phyloP scores from a whole-genome alignment of 1,140 invertebrate genomes.

The Aradophagus sp. region DNA sequence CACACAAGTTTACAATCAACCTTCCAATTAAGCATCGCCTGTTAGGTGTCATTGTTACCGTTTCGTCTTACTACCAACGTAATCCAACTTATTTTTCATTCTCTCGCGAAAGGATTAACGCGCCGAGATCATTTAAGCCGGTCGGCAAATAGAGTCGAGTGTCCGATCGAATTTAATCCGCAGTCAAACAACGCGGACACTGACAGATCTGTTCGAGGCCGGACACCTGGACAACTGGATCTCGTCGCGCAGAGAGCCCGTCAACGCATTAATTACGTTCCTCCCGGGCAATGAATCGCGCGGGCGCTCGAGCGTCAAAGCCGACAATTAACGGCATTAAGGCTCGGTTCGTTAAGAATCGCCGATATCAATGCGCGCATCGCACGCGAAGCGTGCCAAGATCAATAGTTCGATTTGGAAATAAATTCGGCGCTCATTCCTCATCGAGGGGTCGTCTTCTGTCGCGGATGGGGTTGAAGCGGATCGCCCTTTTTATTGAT shows the following conservation, averaged over 20 bases:
- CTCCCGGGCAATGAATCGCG: too few relatives aligned
- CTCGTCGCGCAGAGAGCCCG: conserved; percentile 1
- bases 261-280: too few relatives aligned
- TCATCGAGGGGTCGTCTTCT: conserved; percentile 62
- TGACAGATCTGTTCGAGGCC: conserved; percentile 62
- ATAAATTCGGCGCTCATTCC: conserved; percentile 71
- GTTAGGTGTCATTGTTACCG: too few relatives aligned
- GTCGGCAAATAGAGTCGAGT: conserved; percentile 56
- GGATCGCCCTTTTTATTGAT: conserved; percentile 70
- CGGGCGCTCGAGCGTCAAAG: too few relatives aligned
- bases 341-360: too few relatives aligned
- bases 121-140: conserved; percentile 48
- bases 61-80: too few relatives aligned
- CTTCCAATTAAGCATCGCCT: too few relatives aligned
- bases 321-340: too few relatives aligned
- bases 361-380: conserved; percentile 61
- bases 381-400: conserved; percentile 51
- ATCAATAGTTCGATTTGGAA: conserved; percentile 69
- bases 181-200: conserved; percentile 65
- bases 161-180: conserved; percentile 61
- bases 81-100: conserved; percentile 27
- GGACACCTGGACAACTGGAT: conserved; percentile 59
- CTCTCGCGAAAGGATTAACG: conserved; percentile 30
- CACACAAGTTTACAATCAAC: too few relatives aligned
- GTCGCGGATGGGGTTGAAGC: conserved; percentile 68